phyloP scores from a whole-genome alignment of 2,888 invertebrate species.

The Seladonia tumulorum region DNA sequence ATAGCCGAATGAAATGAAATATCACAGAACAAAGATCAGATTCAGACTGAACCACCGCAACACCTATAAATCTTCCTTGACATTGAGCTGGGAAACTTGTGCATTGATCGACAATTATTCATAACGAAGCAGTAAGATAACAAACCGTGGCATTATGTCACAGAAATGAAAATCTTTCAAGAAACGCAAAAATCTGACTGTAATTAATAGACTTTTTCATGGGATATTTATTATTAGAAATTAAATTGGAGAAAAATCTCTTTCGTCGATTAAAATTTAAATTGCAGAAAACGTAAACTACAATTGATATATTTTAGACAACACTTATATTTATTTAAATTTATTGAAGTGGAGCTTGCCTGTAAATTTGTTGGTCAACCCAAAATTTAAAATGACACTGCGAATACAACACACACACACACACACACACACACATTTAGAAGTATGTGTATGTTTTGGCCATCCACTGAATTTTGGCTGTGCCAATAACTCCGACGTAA shows the following conservation, averaged over 20 bases:
- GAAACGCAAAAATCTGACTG: background rate
- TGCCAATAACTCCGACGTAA: background rate
- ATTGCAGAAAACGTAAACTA: too few species aligned
- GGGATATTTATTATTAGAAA: background rate
- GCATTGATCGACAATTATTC: background rate
- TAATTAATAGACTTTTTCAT: background rate
- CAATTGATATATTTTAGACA: too few species aligned
- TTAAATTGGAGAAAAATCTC: background rate
- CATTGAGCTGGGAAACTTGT: constrained; percentile 1
- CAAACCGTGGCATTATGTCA: background rate
- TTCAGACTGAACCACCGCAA: background rate
- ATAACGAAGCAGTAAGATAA: background rate
- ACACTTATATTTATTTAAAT: too few species aligned
- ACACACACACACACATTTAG: background rate
- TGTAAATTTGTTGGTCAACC: too few species aligned
- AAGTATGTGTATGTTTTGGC: background rate
- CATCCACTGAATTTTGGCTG: background rate
- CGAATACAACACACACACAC: background rate
- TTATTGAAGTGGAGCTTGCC: too few species aligned
- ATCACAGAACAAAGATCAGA: constrained; percentile 3
- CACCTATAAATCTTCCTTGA: background rate
- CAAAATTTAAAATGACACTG: background rate
- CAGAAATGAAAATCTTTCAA: background rate
- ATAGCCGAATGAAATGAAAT: background rate
- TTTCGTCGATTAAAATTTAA: too few species aligned